phyloP scores from a whole-genome alignment of 35 echinoderm and acorn worm genomes.

The Diadema setosum region DNA sequence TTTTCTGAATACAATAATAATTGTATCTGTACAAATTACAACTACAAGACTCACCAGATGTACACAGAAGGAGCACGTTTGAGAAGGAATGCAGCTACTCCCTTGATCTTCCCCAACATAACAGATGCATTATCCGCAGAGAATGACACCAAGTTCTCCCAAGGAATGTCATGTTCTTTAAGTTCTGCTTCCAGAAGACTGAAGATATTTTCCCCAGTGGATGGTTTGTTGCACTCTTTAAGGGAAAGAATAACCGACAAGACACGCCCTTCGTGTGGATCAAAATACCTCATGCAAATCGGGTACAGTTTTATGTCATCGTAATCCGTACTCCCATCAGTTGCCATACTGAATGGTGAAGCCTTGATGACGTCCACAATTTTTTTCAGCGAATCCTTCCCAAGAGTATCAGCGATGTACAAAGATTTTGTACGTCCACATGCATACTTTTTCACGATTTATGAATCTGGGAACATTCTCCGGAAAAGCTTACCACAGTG shows the following conservation, averaged over 20 bases:
- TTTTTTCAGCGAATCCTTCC: neutral
- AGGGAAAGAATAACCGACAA: constrained; percentile 40
- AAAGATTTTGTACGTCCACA: constrained; percentile 48
- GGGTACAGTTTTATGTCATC: constrained; percentile 47
- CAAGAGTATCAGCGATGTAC: constrained; percentile 44
- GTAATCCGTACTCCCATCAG: constrained; percentile 45
- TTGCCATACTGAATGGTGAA: constrained; percentile 43
- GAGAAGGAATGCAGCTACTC: constrained; percentile 33
- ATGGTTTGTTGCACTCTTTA: constrained; percentile 21
- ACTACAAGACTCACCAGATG: constrained; percentile 24
- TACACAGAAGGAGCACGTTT: constrained; percentile 33
- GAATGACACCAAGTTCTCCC: constrained; percentile 39
- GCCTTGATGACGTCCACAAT: constrained; percentile 7
- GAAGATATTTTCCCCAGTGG: constrained; percentile 63
- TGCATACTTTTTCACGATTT: constrained; percentile 36
- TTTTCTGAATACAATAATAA: too few species aligned
- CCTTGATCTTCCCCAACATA: constrained; percentile 53
- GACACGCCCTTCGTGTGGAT: constrained; percentile 1
- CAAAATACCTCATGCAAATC: constrained; percentile 37
- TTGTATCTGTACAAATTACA: too few species aligned
- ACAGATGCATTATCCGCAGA: constrained; percentile 54
- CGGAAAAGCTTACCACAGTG: constrained; percentile 37
- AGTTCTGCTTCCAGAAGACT: constrained; percentile 41
- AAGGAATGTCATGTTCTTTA: constrained; percentile 13
- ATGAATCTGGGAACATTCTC: constrained; percentile 35